These are phyloP conservation scores for Kryphioiulus occultus DNA, from an alignment of 2,888 invertebrate species.

Conservation along the genomic window DNA sequence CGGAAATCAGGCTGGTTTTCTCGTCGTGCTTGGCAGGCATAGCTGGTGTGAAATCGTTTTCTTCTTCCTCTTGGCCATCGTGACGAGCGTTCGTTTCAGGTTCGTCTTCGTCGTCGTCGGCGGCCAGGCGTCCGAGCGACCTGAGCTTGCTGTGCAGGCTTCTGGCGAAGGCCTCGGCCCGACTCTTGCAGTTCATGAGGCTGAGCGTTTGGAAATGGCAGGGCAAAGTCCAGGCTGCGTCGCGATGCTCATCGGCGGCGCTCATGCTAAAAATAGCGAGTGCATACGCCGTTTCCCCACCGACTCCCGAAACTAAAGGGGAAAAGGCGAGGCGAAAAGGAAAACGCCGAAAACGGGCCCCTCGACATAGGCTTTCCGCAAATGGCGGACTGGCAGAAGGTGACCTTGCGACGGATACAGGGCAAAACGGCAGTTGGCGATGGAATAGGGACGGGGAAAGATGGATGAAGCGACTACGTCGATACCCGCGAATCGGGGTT, in stretches of 20 bases:
- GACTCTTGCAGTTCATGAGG: constrained; percentile 77
- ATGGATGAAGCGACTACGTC: too few species aligned
- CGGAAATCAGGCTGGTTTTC: not conserved
- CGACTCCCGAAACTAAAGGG: constrained; percentile 6
- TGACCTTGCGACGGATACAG: not conserved
- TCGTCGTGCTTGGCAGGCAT: not conserved
- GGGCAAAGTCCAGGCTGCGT: constrained; percentile 47
- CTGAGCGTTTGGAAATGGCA: constrained; percentile 48
- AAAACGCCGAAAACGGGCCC: not conserved
- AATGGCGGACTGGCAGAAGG: not conserved
- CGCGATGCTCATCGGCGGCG: not conserved
- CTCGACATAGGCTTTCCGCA: not conserved
- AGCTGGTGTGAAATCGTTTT: not conserved
- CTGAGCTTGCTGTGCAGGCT: constrained; percentile 77
- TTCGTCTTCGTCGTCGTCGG: constrained; percentile 49
- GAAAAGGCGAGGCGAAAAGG: not conserved
- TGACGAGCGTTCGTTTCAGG: too few species aligned
- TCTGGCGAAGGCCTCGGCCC: constrained; percentile 81
- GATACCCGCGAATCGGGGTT: too few species aligned
- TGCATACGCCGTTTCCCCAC: not conserved
- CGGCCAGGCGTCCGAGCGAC: constrained; percentile 70
- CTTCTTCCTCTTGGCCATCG: constrained; percentile 42
- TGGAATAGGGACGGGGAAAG: too few species aligned
- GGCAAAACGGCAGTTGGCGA: not conserved
- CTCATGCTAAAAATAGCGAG: constrained; percentile 43